Evolutionary conservation across 1,140 invertebrate genomes (phyloP), one percentile per base, ranked within the genome.

Genomic region (Ephestia elutella): DNA sequence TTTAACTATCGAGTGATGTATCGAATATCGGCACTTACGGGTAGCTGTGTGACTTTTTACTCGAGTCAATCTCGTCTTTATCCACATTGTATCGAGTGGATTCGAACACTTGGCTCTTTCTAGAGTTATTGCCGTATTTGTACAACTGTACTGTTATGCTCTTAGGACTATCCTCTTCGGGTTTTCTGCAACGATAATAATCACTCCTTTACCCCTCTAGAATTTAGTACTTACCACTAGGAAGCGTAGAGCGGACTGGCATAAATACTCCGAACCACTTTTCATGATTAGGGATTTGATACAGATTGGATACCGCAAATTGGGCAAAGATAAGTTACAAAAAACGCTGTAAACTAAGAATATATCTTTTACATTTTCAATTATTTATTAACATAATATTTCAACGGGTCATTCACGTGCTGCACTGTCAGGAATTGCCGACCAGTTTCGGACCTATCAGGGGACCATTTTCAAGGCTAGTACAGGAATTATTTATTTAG

Each of bases 51-150:
- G 70, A 71, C 70, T 86, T 88, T 81, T 85, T 88, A 75, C 70
- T 71, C 54, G 73, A 51, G 65, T 86, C 83, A 67, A 72, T 61
- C 55, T 85, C 83, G 56, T 85, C 80, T 70, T 73, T 82, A 49
- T 86, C 86, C 75, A 83, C 68, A 71, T 78, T 87, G 73, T 71
- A 81, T 65, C 86, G 72, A 67, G 80, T 79, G 66, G 83, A 86
- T 72, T 87, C 83, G 57, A 88, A 88, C 57, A 88, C 81, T 80
- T 86, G 86, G 65, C 82, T 86, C 80, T 88, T 88, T 78, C 86
- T 78, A 71, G 85, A 84, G 68, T 71, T 80, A 73, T 73, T 83
- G 38, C 83, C 86, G 48, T 83, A 82, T 83, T 86, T 84, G 73
- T 64, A 79, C 75, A 68, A 73, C 71, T 81, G 80, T 77, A 86